Base-by-base conservation (phyloP, 2,113 vertebrate genomes). In the Gymnogyps californianus region DNA sequence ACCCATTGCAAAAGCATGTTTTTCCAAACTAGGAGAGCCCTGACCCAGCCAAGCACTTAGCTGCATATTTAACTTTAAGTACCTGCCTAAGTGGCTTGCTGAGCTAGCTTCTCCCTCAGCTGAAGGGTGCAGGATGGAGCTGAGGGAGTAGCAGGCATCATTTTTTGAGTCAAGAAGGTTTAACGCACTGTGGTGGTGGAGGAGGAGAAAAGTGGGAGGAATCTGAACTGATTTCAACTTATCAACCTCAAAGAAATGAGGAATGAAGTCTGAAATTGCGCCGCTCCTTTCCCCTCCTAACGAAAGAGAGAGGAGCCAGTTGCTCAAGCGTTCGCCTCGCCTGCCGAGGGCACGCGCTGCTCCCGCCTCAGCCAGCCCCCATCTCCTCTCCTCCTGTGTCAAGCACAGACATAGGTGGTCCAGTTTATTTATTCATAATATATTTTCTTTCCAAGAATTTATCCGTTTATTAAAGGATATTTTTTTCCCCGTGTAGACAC, bases 151-250 rank as follows among this genome's bases (percentile, higher is more conserved):
- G 36, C 64, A 71, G 42, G 89, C 72, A 86, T 36, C 12, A 31
- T 66, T 81, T 90, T 93, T 95, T 62, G 58, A 93, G 70, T 83
- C 59, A 86, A 75, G 70, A 66, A 95, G 59, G 38, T 90, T 95
- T 96, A 95, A 85, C 2, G 8, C 78, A 78, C 16, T 0, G 5
- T 66, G 65, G 34, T 57, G 28, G 57, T 13, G 72, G 88, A 89
- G 96, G 92, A 94, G 67, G 83, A 92, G 64, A 94, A 90, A 80
- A 31, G 87, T 95, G 84, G 96, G 94, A 96, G 88, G 93, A 77
- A 94, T 94, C 54, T 94, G 93, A 91, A 91, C 91, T 81, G 75
- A 91, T 91, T 95, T 97, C 87, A 96, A 93, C 78, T 94, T 83
- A 67, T 21, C 51, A 80, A 32, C 66, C 78, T 86, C 32, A 75